These are phyloP conservation scores for Acanthurus lineatus DNA, from an alignment of 2,797 vertebrate species.

Conservation along the genomic window DNA sequence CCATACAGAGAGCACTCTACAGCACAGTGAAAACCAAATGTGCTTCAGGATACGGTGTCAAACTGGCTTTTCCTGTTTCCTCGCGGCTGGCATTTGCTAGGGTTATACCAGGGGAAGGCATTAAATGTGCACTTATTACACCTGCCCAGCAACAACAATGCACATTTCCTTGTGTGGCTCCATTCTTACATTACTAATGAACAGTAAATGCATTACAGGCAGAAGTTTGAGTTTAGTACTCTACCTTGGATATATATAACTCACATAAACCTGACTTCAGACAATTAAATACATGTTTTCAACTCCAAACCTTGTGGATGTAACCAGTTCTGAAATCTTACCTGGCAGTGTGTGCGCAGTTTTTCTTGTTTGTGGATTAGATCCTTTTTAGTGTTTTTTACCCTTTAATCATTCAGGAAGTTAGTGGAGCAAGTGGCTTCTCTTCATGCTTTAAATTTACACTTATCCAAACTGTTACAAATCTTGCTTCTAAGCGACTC, in stretches of 20 bases:
- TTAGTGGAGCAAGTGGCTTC: not conserved
- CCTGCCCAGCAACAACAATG: not conserved
- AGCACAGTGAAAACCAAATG: not conserved
- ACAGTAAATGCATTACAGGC: slow-evolving; percentile 14
- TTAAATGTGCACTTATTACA: not conserved
- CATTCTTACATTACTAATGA: not conserved
- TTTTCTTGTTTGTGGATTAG: not conserved
- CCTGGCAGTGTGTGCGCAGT: not conserved
- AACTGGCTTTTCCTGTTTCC: slow-evolving; percentile 62
- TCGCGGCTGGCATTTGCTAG: not conserved
- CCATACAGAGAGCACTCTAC: not conserved
- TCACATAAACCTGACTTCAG: not conserved
- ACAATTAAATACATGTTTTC: not conserved
- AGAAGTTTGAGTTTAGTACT: not conserved
- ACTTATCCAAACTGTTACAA: not conserved
- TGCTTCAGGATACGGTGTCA: slow-evolving; percentile 34
- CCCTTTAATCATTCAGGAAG: not conserved
- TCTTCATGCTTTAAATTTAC: not conserved
- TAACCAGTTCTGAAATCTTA: not conserved
- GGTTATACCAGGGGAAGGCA: not conserved
- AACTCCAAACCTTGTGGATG: not conserved
- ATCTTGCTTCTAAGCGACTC: not conserved
- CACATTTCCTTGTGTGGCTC: slow-evolving; percentile 2
- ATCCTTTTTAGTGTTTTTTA: not conserved
- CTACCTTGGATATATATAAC: not conserved